phyloP scores from a whole-genome alignment of 2,797 vertebrate species.

The Spea hammondii region DNA sequence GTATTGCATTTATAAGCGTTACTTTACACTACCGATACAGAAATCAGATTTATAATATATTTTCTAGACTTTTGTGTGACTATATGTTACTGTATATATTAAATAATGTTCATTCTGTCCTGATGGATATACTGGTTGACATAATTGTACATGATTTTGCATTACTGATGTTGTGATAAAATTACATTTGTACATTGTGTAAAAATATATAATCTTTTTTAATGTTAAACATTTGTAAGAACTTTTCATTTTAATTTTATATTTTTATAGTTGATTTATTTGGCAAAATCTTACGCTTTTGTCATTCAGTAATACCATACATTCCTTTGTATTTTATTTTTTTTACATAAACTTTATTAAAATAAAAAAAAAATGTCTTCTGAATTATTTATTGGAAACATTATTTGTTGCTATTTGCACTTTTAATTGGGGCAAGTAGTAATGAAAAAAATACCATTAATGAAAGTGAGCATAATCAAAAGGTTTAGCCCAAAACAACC shows the following conservation, averaged over 20 bases:
- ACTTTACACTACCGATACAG: slow-evolving; percentile 61
- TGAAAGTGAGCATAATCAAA: too few relatives aligned
- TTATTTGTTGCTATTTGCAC: too few relatives aligned
- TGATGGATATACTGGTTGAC: background rate
- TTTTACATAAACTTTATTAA: slow-evolving; percentile 18
- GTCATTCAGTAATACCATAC: background rate
- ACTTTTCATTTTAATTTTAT: background rate
- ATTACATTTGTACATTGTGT: slow-evolving; percentile 16
- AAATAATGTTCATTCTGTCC: background rate
- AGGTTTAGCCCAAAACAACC: too few relatives aligned
- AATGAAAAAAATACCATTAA: too few relatives aligned
- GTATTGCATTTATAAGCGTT: slow-evolving; percentile 63
- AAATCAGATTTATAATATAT: slow-evolving; percentile 69
- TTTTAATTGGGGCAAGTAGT: too few relatives aligned
- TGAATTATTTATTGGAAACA: too few relatives aligned
- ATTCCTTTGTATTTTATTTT: slow-evolving; percentile 31
- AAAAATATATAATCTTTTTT: slow-evolving; percentile 13
- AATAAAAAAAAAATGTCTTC: background rate
- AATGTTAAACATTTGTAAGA: background rate
- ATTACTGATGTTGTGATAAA: background rate
- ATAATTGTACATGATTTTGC: background rate
- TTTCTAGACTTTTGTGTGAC: slow-evolving; percentile 51
- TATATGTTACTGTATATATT: slow-evolving; percentile 20
- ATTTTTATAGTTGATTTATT: background rate
- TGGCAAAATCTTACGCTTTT: background rate